Conservation (phyloP, 1,140 invertebrate genomes). For the Philaenus spumarius region DNA sequence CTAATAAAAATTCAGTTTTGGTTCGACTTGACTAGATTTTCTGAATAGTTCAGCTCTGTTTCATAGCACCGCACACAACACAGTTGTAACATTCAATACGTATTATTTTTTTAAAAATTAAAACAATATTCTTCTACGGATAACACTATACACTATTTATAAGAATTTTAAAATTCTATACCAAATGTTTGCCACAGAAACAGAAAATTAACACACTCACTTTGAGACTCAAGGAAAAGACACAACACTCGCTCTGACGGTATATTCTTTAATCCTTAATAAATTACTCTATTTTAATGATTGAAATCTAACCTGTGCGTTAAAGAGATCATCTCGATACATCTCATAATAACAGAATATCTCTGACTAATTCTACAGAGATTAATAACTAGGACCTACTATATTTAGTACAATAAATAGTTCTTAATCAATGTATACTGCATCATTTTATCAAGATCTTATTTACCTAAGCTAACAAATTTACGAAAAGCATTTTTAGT, state of each 20-base stretch:
- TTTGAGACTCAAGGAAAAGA: background rate
- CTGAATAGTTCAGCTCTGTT: no score
- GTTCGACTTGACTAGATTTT: no score
- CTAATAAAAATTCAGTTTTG: no score
- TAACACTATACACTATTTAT: slow-evolving; percentile 18
- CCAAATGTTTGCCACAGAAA: background rate
- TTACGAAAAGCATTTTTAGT: slow-evolving; percentile 10
- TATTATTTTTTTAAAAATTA: background rate
- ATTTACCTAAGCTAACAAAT: slow-evolving; percentile 7
- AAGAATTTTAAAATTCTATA: slow-evolving; percentile 6
- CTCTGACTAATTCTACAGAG: background rate
- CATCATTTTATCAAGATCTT: background rate
- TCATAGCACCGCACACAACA: slow-evolving; percentile 11
- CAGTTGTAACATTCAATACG: background rate
- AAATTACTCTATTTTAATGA: slow-evolving; percentile 5
- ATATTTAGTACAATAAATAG: background rate
- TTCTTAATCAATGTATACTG: no score
- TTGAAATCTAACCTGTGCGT: slow-evolving; percentile 14
- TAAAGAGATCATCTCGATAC: slow-evolving; percentile 7
- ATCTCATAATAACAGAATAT: background rate
- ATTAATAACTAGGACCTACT: slow-evolving; percentile 11
- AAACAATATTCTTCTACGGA: background rate
- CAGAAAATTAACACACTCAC: no score
- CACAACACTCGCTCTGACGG: slow-evolving; percentile 4
- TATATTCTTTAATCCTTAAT: background rate